Base-by-base conservation (phyloP, 2,888 invertebrate species). In the Pheosia gnoma region DNA sequence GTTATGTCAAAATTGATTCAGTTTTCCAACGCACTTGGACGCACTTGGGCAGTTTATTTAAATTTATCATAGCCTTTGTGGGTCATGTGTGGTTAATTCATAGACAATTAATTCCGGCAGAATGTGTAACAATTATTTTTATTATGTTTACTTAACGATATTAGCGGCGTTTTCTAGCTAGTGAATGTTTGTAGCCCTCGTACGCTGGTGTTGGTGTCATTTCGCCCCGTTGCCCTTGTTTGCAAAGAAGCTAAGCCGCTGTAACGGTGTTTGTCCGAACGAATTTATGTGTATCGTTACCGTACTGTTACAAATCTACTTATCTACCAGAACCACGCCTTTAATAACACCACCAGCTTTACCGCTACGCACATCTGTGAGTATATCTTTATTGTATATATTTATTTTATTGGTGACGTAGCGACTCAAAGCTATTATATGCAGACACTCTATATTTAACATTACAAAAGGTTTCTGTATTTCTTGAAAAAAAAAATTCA, bases 271-370 rank as follows among this genome's bases (percentile, higher is more conserved):
- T 92, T 92, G 87, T 84, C 74, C 81, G 80, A 67, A 85, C 86
- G 86, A 90, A 91, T 93, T 91, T 93, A 93, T 91, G 91, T 87
- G 79, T 75, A 82, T 88, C 87, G 86, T 87, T 88, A 84, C 83
- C 73, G 83, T 80, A 79, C 87, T 90, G 91, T 88, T 89, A 87
- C 91, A 92, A 93, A 93, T 92, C 93, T 90, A 92, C 93, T 93
- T 93, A 93, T 93, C 93, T 90, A 88, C 90, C 82, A 83, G 84
- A 75, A 85, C 90, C 93, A 93, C 89, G 90, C 92, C 93, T 91
- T 82, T 81, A 65, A 80, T 86, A 83, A 86, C 83, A 77, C 75
- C 68, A 77, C 75, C 68, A 77, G 78, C 77, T 82, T 84, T 82
- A 70, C 77, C 71, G 71, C 70, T 67, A 69, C 72, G 74, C 80